A percentile compares a stretch with the other conserved stretches of the same genome.
Evolutionary conservation across 2,113 vertebrate genomes (phyloP).

Genomic region (Engystomops pustulosus): DNA sequence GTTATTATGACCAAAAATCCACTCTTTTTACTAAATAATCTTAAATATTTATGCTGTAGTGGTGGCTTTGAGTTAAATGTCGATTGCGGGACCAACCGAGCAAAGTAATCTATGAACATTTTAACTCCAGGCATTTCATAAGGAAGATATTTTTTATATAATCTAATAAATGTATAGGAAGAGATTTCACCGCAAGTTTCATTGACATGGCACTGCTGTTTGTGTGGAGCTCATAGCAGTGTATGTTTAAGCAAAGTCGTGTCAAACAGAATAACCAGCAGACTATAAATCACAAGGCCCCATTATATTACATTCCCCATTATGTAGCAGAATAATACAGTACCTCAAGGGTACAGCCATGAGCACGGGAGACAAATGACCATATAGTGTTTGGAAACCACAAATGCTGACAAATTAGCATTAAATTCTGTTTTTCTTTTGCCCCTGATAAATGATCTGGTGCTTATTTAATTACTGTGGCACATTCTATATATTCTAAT

Average conservation of each 20-base stretch:
- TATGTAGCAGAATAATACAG: conserved; percentile 31
- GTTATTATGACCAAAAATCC: too few relatives aligned
- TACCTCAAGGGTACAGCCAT: conserved; percentile 43
- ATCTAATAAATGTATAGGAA: neutral
- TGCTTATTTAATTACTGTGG: conserved; percentile 54
- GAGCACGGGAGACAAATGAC: conserved; percentile 45
- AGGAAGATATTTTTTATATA: neutral
- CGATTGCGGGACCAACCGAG: too few relatives aligned
- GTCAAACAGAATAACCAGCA: conserved; percentile 39
- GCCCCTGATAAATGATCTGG: conserved; percentile 43
- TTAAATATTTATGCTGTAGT: too few relatives aligned
- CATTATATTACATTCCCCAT: conserved; percentile 32
- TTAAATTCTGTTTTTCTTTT: conserved; percentile 33
- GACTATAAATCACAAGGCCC: conserved; percentile 44
- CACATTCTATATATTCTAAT: conserved; percentile 51
- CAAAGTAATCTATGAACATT: neutral
- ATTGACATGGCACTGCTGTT: neutral
- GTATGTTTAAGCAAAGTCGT: conserved; percentile 41
- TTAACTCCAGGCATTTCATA: neutral
- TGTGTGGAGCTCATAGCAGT: neutral
- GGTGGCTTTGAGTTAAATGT: too few relatives aligned
- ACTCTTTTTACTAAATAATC: too few relatives aligned
- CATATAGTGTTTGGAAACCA: conserved; percentile 9
- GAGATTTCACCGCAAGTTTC: neutral
- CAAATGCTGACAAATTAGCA: conserved; percentile 54